phyloP scores from a whole-genome alignment of 2,113 vertebrate species.

The Pelobates fuscus region DNA sequence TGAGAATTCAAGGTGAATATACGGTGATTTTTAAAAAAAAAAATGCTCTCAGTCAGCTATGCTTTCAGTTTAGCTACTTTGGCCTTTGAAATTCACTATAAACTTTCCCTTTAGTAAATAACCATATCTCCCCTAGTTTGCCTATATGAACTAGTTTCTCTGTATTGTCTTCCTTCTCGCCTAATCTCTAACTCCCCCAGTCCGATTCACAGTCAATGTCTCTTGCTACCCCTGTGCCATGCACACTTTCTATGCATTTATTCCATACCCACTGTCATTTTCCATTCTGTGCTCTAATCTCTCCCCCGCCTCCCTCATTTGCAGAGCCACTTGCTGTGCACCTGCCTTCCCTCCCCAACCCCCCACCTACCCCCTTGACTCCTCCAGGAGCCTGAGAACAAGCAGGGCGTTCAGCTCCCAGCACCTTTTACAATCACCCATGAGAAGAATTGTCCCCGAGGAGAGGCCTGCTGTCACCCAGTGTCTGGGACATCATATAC shows the following conservation, averaged over 20 bases:
- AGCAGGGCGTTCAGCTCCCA: constrained; percentile 43
- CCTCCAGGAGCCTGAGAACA: constrained; percentile 46
- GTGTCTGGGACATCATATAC: constrained; percentile 24
- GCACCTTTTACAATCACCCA: constrained; percentile 37
- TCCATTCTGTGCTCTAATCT: constrained; percentile 46
- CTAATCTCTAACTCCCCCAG: constrained; percentile 7
- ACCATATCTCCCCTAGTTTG: too few relatives aligned
- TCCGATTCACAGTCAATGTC: constrained; percentile 31
- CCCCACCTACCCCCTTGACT: constrained; percentile 18
- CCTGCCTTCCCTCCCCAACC: constrained; percentile 37
- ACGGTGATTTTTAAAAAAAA: too few relatives aligned
- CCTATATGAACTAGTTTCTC: too few relatives aligned
- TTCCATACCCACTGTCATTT: constrained; percentile 48
- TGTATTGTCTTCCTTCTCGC: neutral
- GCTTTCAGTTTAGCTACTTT: too few relatives aligned
- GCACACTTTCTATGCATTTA: constrained; percentile 46
- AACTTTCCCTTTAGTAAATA: too few relatives aligned
- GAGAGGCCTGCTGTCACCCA: constrained; percentile 39
- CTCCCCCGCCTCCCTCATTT: constrained; percentile 48
- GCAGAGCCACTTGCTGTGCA: constrained; percentile 49
- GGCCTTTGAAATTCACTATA: too few relatives aligned
- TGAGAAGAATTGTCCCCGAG: constrained; percentile 36
- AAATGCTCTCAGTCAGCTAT: too few relatives aligned
- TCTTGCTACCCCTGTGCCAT: constrained; percentile 22
- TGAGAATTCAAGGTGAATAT: too few relatives aligned